A percentile compares a stretch with the other conserved stretches of the same genome.
phyloP scores from a whole-genome alignment of 2,888 invertebrate genomes.

The Drosophila paramelanica region DNA sequence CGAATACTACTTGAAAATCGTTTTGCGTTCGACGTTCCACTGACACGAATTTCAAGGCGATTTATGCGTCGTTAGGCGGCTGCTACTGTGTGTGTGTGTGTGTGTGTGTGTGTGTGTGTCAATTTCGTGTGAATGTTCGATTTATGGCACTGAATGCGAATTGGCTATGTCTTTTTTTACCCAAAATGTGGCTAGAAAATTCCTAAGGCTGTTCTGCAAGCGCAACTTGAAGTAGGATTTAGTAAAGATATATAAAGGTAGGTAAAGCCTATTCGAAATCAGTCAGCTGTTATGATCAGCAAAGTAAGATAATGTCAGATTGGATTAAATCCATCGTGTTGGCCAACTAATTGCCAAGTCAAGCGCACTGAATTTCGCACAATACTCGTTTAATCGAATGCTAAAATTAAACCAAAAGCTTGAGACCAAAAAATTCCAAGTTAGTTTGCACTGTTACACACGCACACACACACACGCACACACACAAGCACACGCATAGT shows the following conservation, averaged over 20 bases:
- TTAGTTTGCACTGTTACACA: neutral
- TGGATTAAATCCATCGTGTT: neutral
- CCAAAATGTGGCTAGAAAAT: neutral
- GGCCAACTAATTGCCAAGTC: slow-evolving; percentile 7
- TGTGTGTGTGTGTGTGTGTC: slow-evolving; percentile 1
- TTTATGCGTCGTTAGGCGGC: slow-evolving; percentile 35
- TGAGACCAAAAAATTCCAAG: neutral
- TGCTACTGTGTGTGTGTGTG: neutral
- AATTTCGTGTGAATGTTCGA: slow-evolving; percentile 4
- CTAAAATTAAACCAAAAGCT: slow-evolving; percentile 9
- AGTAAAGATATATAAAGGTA: neutral
- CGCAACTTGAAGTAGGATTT: too few species aligned
- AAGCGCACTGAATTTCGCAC: slow-evolving; percentile 13
- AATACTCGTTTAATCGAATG: slow-evolving; percentile 8
- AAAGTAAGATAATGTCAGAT: slow-evolving; percentile 1
- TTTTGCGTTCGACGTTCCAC: slow-evolving; percentile 43
- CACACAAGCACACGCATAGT: neutral
- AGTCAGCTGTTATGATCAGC: slow-evolving; percentile 11
- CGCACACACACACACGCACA: neutral
- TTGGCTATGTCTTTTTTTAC: neutral
- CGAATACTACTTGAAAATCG: slow-evolving; percentile 41
- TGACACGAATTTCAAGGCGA: slow-evolving; percentile 59
- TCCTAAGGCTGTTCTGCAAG: neutral
- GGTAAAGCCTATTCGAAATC: neutral
- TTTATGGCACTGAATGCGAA: slow-evolving; percentile 15